Evolutionary conservation across 2,888 invertebrate species (phyloP).

Genomic region (Candidula unifasciata): DNA sequence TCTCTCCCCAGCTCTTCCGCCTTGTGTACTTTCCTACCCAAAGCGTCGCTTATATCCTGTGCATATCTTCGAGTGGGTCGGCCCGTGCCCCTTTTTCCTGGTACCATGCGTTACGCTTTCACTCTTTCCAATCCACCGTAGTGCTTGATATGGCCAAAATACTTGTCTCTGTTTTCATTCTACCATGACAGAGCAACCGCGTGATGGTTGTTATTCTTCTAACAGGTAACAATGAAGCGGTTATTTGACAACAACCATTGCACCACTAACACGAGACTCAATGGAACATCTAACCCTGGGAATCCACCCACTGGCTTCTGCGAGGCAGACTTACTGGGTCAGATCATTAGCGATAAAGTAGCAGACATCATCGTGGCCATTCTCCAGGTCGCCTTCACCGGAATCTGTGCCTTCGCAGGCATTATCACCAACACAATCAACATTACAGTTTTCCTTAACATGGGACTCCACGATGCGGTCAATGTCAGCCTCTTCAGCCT

Average conservation of each 20-base stretch:
- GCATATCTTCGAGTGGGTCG: too few relatives aligned
- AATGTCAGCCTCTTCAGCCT: constrained; percentile 17
- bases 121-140: too few relatives aligned
- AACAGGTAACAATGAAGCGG: background rate
- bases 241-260: background rate
- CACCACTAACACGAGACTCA: background rate
- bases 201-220: too few relatives aligned
- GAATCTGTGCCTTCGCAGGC: background rate
- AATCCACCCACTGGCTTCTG: background rate
- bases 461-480: constrained; percentile 31
- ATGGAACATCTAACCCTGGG: background rate
- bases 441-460: background rate
- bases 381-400: background rate
- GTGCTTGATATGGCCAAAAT: too few relatives aligned
- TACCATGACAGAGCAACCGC: too few relatives aligned
- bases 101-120: too few relatives aligned
- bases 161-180: too few relatives aligned
- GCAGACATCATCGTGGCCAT: background rate
- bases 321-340: background rate
- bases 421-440: constrained; percentile 27
- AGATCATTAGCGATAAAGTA: background rate
- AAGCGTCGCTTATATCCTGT: too few relatives aligned
- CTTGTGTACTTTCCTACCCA: too few relatives aligned
- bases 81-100: too few relatives aligned
- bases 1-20: too few relatives aligned